Evolutionary conservation across 1,140 invertebrate genomes (phyloP).

Genomic region (Anastatus disparis): DNA sequence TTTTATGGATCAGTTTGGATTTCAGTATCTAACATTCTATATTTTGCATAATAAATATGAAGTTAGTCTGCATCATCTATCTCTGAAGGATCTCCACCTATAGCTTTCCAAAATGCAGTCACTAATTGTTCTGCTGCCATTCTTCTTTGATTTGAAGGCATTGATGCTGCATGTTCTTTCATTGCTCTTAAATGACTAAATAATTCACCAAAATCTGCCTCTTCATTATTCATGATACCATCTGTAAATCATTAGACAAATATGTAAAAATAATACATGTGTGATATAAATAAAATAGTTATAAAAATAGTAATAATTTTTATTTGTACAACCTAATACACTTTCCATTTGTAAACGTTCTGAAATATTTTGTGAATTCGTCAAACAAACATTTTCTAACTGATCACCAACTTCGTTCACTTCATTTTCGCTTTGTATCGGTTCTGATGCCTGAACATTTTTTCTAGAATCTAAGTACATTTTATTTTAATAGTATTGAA

Average conservation of each 20-base stretch:
- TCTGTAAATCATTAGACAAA: constrained; percentile 50
- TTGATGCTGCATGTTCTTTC: constrained; percentile 74
- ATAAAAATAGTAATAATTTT: constrained; percentile 15
- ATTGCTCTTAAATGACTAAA: constrained; percentile 74
- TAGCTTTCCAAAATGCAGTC: constrained; percentile 81
- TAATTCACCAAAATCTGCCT: constrained; percentile 72
- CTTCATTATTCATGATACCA: constrained; percentile 64
- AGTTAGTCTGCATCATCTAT: constrained; percentile 60
- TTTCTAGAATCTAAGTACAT: constrained; percentile 40
- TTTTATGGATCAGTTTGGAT: constrained; percentile 2
- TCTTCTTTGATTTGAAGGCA: constrained; percentile 74
- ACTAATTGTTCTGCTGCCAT: constrained; percentile 82
- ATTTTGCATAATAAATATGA: neutral
- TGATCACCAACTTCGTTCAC: constrained; percentile 56
- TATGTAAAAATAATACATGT: neutral
- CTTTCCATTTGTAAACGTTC: constrained; percentile 55
- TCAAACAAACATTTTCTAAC: constrained; percentile 57
- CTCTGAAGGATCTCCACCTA: constrained; percentile 81
- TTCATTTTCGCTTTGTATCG: too few species aligned
- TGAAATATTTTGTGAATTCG: constrained; percentile 43
- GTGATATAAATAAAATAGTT: neutral
- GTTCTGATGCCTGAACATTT: constrained; percentile 29
- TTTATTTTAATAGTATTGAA: constrained; percentile 1
- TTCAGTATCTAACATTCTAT: neutral
- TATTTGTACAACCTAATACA: constrained; percentile 52